phyloP scores from a whole-genome alignment of 2,113 vertebrate genomes.

The Anoura caudifer region DNA sequence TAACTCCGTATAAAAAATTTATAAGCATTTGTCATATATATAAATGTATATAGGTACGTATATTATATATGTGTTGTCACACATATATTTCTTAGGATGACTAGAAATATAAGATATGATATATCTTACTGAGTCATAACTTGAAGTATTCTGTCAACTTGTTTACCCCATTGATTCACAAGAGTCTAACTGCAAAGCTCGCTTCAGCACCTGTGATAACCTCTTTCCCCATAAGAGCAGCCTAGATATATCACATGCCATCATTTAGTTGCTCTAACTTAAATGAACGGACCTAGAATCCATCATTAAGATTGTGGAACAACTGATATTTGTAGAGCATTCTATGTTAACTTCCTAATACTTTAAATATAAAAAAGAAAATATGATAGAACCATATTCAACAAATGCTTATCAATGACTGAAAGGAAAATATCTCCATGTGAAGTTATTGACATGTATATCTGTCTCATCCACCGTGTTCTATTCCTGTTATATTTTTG shows the following conservation, averaged over 20 bases:
- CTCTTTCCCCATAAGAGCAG: background rate
- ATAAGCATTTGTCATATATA: background rate
- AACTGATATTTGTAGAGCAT: background rate
- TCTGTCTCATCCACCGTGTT: background rate
- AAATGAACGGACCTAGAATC: constrained; percentile 22
- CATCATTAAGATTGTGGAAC: background rate
- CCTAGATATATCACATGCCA: background rate
- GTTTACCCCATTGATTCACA: constrained; percentile 7
- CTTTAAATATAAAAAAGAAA: background rate
- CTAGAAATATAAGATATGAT: background rate
- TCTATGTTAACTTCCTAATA: background rate
- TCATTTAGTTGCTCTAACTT: background rate
- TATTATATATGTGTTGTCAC: background rate
- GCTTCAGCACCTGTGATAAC: background rate
- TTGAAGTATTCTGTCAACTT: constrained; percentile 3
- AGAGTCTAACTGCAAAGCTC: background rate
- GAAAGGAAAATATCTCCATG: background rate
- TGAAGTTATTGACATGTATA: background rate
- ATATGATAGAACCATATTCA: background rate
- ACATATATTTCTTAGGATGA: background rate
- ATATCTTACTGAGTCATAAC: constrained; percentile 3
- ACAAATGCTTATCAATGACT: background rate
- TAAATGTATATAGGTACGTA: background rate
- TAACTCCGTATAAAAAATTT: background rate
- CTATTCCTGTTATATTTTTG: background rate